Base-by-base conservation (phyloP, 2,797 vertebrate genomes). In the Cheirogaleus major region DNA sequence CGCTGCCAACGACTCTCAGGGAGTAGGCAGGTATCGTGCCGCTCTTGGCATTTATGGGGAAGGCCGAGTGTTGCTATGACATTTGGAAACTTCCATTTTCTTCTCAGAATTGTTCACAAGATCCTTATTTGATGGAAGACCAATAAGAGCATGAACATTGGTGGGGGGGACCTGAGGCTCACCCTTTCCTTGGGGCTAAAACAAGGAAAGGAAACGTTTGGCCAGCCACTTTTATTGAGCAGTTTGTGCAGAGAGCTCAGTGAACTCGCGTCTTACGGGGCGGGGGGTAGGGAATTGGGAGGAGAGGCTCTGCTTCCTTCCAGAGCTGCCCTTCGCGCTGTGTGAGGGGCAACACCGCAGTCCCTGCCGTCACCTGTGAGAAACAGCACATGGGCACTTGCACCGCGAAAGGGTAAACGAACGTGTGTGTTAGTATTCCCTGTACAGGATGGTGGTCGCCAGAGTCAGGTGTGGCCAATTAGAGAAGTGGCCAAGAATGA, bases 31-130 rank as follows among this genome's bases (percentile, higher is more conserved):
- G 20, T 32, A 17, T 13, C 18, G 52, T 32, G 35, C 15, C 18
- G 41, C 79, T 32, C n/a, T 45, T 59, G 38, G 89, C 88, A 14
- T 95, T 78, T 80, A 14, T 35, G 72, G 95, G 73, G 67, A 78
- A 83, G 80, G 59, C 90, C 65, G 55, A 61, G 32, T 48, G 61
- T 93, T 73, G 91, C 89, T 14, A 6, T 75, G 69, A 78, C 38
- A 91, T 80, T 82, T 86, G 85, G 73, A 88, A 95, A 55, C n/a
- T 75, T 96, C 43, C 55, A 30, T 92, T 89, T 96, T 81, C 72
- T 93, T 87, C 93, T 97, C 38, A 50, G 2, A 90, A 69, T 88
- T 59, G 27, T 73, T 84, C 81, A 61, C 25, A 55, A 45, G 79
- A 45, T 75, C 52, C 72, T 69, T 88, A 35, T 85, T 93, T 52